Conservation (phyloP, 1,140 invertebrate species). For the Pseudomyrmex sp. region DNA sequence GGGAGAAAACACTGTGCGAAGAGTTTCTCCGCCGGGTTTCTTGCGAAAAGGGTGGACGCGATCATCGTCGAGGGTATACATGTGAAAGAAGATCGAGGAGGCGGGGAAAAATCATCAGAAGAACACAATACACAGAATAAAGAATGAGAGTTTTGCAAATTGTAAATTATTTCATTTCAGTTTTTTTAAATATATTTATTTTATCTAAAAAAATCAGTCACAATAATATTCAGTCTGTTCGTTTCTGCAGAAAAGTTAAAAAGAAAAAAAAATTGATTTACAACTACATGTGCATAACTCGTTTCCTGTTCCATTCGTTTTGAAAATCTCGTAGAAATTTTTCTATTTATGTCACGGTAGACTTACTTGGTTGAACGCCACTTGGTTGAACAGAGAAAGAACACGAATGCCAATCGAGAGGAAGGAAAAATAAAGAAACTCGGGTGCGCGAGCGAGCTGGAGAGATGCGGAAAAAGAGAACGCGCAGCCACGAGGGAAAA, state of each 20-base stretch:
- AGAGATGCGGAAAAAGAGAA: conserved; percentile 41
- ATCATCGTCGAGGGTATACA: conserved; percentile 42
- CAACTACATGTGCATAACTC: too few relatives aligned
- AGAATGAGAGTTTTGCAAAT: conserved; percentile 1
- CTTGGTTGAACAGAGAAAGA: neutral
- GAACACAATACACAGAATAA: neutral
- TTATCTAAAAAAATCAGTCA: too few relatives aligned
- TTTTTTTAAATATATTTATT: too few relatives aligned
- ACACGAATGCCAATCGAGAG: conserved; percentile 17
- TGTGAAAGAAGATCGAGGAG: conserved; percentile 10
- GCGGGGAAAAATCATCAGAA: conserved; percentile 22
- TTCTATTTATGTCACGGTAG: neutral
- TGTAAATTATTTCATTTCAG: too few relatives aligned
- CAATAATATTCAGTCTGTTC: too few relatives aligned
- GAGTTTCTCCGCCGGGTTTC: conserved; percentile 23
- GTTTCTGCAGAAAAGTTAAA: too few relatives aligned
- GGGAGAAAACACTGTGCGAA: conserved; percentile 44
- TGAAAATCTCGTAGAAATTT: neutral
- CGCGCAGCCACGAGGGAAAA: conserved; percentile 30
- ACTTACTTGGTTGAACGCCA: neutral
- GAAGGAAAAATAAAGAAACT: conserved; percentile 16
- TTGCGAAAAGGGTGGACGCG: conserved; percentile 47
- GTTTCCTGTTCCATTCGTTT: neutral
- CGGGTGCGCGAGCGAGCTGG: conserved; percentile 26
- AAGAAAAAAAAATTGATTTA: too few relatives aligned